These are phyloP conservation scores for Diplodus puntazzo DNA, from an alignment of 2,797 vertebrate genomes.

Conservation along the genomic window DNA sequence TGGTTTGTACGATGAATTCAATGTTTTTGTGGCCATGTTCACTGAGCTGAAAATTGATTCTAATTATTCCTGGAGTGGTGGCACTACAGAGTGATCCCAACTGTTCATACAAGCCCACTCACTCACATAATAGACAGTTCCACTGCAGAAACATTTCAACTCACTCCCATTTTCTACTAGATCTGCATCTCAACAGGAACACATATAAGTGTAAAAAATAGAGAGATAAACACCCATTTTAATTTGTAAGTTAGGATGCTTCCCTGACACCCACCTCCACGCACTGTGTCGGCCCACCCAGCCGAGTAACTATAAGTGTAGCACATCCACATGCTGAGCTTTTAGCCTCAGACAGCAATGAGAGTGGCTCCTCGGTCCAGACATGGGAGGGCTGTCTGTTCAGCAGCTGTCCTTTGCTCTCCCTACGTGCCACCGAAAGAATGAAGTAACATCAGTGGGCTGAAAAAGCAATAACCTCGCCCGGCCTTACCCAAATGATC, in stretches of 20 bases:
- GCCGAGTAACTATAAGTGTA: constrained; percentile 31
- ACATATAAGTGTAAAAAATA: constrained; percentile 10
- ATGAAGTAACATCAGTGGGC: constrained; percentile 56
- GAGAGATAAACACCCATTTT: background rate
- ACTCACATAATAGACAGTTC: constrained; percentile 30
- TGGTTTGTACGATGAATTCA: constrained; percentile 27
- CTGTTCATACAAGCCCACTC: constrained; percentile 10
- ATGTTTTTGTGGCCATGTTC: constrained; percentile 22
- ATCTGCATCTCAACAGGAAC: background rate
- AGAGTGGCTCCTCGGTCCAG: constrained; percentile 52
- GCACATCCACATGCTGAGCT: constrained; percentile 57
- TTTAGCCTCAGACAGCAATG: constrained; percentile 57
- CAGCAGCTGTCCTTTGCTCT: constrained; percentile 52
- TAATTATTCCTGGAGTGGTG: constrained; percentile 4
- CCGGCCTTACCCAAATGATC: constrained; percentile 45
- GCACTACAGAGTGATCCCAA: constrained; percentile 28
- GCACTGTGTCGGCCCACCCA: constrained; percentile 27
- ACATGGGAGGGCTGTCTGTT: constrained; percentile 55
- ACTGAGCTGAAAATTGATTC: constrained; percentile 35
- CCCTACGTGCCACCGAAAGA: constrained; percentile 45
- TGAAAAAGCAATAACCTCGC: constrained; percentile 61
- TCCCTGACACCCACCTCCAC: constrained; percentile 40
- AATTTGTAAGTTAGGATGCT: constrained; percentile 45
- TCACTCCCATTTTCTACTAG: constrained; percentile 14
- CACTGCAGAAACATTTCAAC: constrained; percentile 18